Conservation (phyloP, 2,113 vertebrate species). For the Phylloscopus trochilus region DNA sequence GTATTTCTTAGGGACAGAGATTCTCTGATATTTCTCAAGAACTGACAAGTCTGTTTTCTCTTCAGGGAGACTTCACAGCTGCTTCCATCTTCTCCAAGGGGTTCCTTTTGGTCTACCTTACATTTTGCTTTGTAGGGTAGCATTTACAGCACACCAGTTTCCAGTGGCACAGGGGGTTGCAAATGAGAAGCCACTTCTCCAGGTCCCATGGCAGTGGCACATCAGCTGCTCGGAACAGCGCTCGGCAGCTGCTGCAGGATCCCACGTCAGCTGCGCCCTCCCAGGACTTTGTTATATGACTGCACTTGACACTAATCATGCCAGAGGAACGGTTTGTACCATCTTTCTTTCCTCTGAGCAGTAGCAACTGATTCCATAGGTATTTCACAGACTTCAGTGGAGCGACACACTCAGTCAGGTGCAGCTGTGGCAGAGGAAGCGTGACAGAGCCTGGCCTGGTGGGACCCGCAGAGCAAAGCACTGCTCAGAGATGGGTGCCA, state of each 20-base stretch:
- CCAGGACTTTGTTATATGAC: not conserved
- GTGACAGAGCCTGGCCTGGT: not conserved
- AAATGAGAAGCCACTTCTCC: not conserved
- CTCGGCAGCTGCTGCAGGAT: not conserved
- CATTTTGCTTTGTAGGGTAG: not conserved
- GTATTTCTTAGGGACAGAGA: not conserved
- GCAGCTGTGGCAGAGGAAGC: not conserved
- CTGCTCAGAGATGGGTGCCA: not conserved
- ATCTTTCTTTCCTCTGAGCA: not conserved
- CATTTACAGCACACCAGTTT: not conserved
- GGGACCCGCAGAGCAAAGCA: not conserved
- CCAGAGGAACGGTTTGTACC: not conserved
- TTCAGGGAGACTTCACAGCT: not conserved
- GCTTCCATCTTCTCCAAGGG: not conserved
- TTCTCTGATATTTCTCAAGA: not conserved
- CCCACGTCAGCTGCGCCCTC: not conserved
- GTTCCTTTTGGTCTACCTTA: not conserved
- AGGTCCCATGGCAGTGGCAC: not conserved
- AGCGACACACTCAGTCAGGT: not conserved
- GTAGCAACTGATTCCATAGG: not conserved
- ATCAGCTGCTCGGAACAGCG: not conserved
- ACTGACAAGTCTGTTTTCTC: not conserved
- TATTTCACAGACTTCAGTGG: not conserved
- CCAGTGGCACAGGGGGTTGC: not conserved
- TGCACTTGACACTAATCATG: not conserved